Evolutionary conservation across 92 coral and sea anemone species (phyloP).

Genomic region (Porites cylindrica): DNA sequence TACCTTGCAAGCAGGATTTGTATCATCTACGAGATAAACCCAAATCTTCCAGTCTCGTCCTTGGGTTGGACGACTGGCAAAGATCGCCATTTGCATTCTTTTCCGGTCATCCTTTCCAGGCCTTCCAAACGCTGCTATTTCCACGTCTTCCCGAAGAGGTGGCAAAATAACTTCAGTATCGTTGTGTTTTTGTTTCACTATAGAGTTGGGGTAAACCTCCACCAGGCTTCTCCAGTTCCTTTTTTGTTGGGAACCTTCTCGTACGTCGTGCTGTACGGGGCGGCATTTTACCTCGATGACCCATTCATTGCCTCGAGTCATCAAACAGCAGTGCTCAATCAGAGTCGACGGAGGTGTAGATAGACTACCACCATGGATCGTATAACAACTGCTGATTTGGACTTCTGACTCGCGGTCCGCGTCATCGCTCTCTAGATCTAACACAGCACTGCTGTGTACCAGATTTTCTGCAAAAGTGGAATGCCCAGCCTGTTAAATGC

Average conservation of each 20-base stretch:
- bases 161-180: conserved; percentile 29
- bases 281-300: conserved; percentile 10
- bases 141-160: conserved; percentile 1
- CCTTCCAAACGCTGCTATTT: conserved; percentile 47
- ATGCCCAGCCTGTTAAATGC: too few species aligned
- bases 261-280: not conserved
- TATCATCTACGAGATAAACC: conserved; percentile 45
- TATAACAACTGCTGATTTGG: conserved; percentile 32
- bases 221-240: conserved; percentile 4
- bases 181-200: conserved; percentile 27
- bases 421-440: not conserved
- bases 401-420: not conserved
- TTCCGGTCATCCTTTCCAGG: conserved; percentile 42
- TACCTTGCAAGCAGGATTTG: conserved; percentile 35
- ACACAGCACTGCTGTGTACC: not conserved
- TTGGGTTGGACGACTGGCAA: conserved; percentile 20
- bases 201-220: conserved; percentile 15
- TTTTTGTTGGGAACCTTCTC: not conserved
- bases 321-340: conserved; percentile 25
- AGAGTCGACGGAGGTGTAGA: not conserved
- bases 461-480: too few species aligned
- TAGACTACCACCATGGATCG: not conserved
- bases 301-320: conserved; percentile 25
- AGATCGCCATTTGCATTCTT: conserved; percentile 54
- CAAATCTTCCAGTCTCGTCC: conserved; percentile 32